These are phyloP conservation scores for Maniola hyperantus DNA, from an alignment of 2,888 invertebrate genomes.

Conservation along the genomic window DNA sequence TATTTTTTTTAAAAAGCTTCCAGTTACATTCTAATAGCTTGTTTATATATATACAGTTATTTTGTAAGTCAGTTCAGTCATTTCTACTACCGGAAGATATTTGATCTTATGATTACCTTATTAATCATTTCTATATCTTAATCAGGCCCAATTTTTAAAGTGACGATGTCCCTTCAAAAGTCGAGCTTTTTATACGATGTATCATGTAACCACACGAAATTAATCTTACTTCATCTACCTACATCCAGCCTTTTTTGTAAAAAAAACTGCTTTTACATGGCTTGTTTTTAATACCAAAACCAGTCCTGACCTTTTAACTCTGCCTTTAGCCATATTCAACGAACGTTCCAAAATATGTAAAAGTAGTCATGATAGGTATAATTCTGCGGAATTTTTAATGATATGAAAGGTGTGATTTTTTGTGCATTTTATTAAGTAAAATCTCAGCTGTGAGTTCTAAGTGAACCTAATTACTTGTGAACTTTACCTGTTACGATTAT, in stretches of 20 bases:
- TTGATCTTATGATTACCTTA: conserved; percentile 46
- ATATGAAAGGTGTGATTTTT: not conserved
- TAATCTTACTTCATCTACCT: conserved; percentile 39
- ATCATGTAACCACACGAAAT: conserved; percentile 43
- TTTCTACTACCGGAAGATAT: not conserved
- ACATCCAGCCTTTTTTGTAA: conserved; percentile 39
- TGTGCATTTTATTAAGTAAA: not conserved
- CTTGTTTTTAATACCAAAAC: conserved; percentile 47
- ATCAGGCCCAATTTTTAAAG: conserved; percentile 43
- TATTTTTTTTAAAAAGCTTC: not conserved
- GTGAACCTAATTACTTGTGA: conserved; percentile 9
- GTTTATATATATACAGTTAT: not conserved
- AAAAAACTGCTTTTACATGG: conserved; percentile 29
- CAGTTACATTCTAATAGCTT: not conserved
- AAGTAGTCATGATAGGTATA: conserved; percentile 28
- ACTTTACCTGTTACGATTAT: conserved; percentile 14
- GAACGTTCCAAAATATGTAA: conserved; percentile 33
- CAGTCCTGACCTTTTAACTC: conserved; percentile 58
- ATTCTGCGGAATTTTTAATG: conserved; percentile 20
- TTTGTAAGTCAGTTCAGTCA: not conserved
- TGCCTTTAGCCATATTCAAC: conserved; percentile 47
- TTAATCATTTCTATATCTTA: conserved; percentile 46
- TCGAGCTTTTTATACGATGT: conserved; percentile 57
- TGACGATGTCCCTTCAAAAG: conserved; percentile 49
- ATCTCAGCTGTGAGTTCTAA: conserved; percentile 19